phyloP scores from a whole-genome alignment of 2,113 vertebrate genomes.

The Podilymbus podiceps region DNA sequence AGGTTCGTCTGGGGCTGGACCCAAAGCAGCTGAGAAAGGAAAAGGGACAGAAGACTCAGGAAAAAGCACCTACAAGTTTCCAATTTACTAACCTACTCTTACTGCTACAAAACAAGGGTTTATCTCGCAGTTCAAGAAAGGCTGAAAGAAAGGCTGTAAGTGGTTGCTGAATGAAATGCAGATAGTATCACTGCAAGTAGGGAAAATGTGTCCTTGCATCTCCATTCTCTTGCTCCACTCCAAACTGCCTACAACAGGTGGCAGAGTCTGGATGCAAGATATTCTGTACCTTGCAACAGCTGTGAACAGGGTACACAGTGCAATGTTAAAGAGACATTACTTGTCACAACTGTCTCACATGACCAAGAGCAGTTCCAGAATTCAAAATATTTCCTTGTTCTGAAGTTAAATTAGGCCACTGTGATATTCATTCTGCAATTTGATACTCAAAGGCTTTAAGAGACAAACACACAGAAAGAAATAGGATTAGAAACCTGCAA shows the following conservation, averaged over 20 bases:
- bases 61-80: neutral
- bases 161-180: constrained; percentile 21
- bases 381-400: constrained; percentile 76
- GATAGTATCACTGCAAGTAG: neutral
- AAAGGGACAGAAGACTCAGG: neutral
- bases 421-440: constrained; percentile 67
- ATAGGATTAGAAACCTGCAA: neutral
- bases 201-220: constrained; percentile 20
- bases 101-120: constrained; percentile 22
- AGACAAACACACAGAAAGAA: neutral
- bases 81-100: neutral
- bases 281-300: constrained; percentile 75
- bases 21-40: neutral
- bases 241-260: constrained; percentile 73
- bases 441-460: constrained; percentile 44
- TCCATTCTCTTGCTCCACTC: constrained; percentile 57
- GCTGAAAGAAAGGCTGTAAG: neutral
- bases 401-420: constrained; percentile 68
- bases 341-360: constrained; percentile 48
- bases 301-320: constrained; percentile 40
- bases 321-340: constrained; percentile 64
- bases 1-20: neutral
- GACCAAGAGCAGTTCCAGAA: constrained; percentile 68
- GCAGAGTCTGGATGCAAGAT: constrained; percentile 23
- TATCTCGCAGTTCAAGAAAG: neutral